A percentile compares a stretch with the other conserved stretches of the same genome.
These are phyloP conservation scores for Sebastiscus albofasciatus DNA, from an alignment of 2,797 vertebrate genomes.

Conservation along the genomic window DNA sequence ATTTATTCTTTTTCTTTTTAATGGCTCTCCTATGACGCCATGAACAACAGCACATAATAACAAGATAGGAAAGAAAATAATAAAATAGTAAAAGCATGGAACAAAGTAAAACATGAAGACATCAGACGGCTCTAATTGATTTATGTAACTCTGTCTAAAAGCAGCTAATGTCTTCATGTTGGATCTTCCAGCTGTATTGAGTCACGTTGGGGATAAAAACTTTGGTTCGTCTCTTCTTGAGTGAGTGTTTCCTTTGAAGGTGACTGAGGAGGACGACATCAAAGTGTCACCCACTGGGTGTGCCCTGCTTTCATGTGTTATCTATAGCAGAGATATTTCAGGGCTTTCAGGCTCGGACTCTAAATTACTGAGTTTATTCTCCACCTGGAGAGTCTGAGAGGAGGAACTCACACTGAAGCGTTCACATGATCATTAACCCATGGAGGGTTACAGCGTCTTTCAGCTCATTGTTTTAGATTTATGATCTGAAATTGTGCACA, in stretches of 20 bases:
- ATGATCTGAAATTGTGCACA: too few relatives aligned
- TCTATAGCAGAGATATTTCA: constrained; percentile 35
- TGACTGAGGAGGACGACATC: constrained; percentile 33
- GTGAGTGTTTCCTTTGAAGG: constrained; percentile 38
- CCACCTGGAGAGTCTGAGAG: not conserved
- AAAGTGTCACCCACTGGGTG: constrained; percentile 46
- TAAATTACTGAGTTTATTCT: constrained; percentile 24
- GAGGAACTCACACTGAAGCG: too few relatives aligned
- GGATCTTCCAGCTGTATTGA: not conserved
- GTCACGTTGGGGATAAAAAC: not conserved
- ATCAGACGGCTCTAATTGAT: not conserved
- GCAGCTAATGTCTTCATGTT: not conserved
- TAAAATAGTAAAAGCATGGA: not conserved
- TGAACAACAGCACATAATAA: not conserved
- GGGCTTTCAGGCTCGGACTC: constrained; percentile 12
- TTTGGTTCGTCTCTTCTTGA: not conserved
- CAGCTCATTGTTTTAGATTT: too few relatives aligned
- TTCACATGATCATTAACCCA: too few relatives aligned
- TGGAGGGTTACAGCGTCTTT: too few relatives aligned
- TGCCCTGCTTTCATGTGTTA: constrained; percentile 52
- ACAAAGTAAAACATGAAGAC: not conserved
- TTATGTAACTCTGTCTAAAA: not conserved
- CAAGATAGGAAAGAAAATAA: not conserved
- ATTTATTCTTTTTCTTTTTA: too few relatives aligned
- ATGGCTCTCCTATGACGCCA: not conserved